Base-by-base conservation (phyloP, 2,113 vertebrate species). In the Saguinus imperator region DNA sequence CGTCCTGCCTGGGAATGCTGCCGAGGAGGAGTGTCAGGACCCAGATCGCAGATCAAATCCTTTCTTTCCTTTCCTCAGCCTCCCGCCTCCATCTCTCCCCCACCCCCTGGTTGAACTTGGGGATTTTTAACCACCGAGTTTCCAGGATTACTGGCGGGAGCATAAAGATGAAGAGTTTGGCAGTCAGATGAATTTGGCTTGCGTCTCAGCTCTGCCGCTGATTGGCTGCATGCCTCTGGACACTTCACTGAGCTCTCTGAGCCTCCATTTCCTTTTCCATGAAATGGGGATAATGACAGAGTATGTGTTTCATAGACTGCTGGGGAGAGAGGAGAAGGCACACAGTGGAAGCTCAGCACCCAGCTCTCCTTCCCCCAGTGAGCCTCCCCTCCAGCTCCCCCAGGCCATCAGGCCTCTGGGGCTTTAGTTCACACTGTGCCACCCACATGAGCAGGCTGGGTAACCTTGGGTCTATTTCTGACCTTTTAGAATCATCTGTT, bases 61-160 rank as follows among this genome's bases (percentile, higher is more conserved):
- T 87, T 96, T 93, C 57, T 95, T 90, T 21, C 72, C 83, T 77
- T 68, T 37, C 80, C 73, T 85, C 13, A 4, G 37, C 84, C 57
- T 85, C 58, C 72, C 17, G 11, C 17, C 52, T 40, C 55, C 73
- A 2, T n/a, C 55, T 57, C 66, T 37, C 37, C 89, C 40, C 37
- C n/a, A 80, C 43, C 32, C 61, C 13, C 43, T 18, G 79, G 95
- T 96, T 95, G 93, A 96, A 97, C 91, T 92, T 82, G 85, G 72
- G 48, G 37, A 57, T 61, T 25, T 68, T 87, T 94, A 94, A 79
- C 94, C 75, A 29, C 29, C 50, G 55, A 35, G 21, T 48, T 8
- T 61, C 87, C 70, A 68, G 76, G 45, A 80, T 91, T 18, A 21
- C 72, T 86, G 77, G 20, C 29, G n/a, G 29, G 70, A 76, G 4